phyloP scores from a whole-genome alignment of 2,113 vertebrate species.

The Muntiacus reevesi region DNA sequence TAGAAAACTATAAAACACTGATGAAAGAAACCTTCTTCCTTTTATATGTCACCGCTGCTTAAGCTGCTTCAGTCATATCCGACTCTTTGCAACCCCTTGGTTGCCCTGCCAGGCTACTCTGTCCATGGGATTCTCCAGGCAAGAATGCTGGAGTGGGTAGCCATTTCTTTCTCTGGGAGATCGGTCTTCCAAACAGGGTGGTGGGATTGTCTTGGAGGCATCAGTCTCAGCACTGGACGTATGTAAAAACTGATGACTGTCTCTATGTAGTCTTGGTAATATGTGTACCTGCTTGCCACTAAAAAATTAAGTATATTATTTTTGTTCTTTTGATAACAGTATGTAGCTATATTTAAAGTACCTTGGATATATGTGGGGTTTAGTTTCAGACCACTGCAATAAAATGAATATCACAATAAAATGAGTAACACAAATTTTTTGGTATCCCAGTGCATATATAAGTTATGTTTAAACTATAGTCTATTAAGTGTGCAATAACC shows the following conservation, averaged over 20 bases:
- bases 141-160: background rate
- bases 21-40: background rate
- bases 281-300: background rate
- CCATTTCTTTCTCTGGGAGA: background rate
- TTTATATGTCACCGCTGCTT: background rate
- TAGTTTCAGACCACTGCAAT: background rate
- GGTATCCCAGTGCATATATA: background rate
- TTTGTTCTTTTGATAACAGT: background rate
- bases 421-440: background rate
- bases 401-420: background rate
- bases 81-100: background rate
- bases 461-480: background rate
- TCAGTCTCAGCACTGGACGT: background rate
- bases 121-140: background rate
- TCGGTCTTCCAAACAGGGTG: background rate
- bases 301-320: background rate
- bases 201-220: background rate
- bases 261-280: background rate
- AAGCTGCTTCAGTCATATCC: background rate
- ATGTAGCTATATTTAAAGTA: background rate
- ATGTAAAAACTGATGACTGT: background rate
- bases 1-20: no score
- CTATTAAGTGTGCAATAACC: background rate
- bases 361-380: background rate
- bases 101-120: background rate